Base-by-base conservation (phyloP, 2,888 invertebrate genomes). In the Lepidonotus clava region DNA sequence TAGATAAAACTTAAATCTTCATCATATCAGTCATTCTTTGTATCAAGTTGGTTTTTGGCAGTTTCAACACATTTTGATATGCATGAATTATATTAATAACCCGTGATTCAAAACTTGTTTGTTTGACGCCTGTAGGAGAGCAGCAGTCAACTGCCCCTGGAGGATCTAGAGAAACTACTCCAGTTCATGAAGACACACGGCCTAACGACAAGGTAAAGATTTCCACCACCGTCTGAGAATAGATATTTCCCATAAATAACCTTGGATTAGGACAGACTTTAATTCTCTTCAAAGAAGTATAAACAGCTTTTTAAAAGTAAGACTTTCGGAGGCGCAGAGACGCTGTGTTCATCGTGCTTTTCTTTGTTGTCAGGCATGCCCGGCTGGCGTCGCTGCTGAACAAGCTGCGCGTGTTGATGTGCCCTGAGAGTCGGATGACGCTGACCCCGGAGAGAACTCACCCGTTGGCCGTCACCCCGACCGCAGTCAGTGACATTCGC, bases 111-210 rank as follows among this genome's bases (percentile, higher is more conserved):
- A n/a, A n/a, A n/a, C n/a, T n/a, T n/a, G n/a, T n/a, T n/a, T n/a
- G n/a, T n/a, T n/a, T n/a, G n/a, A n/a, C n/a, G n/a, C n/a, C 66
- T 89, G 53, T 87, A 93, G 93, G 92, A 96, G 61, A 96, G 96
- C 8, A 95, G 94, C 56, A 94, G 95, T 24, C 97, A 97, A 90
- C 92, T 97, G 21, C 95, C 96, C 0, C 95, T 96, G 89, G 96
- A 96, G 86, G 96, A 97, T 89, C 94, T 97, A 0, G 95, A 96
- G 87, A 95, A 95, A 36, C 96, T 97, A 0, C 94, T 97, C 90
- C 95, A 96, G 88, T 94, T 95, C 85, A 92, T 97, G 88, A 95
- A 93, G 87, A 89, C 91, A 46, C 89, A 91, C 85, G 92, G 91
- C 24, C 90, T 94, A 83, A 95, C 95, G 85, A 95, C 95, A 84